phyloP scores from a whole-genome alignment of 2,888 invertebrate genomes.

The Pseudococcus longispinus region DNA sequence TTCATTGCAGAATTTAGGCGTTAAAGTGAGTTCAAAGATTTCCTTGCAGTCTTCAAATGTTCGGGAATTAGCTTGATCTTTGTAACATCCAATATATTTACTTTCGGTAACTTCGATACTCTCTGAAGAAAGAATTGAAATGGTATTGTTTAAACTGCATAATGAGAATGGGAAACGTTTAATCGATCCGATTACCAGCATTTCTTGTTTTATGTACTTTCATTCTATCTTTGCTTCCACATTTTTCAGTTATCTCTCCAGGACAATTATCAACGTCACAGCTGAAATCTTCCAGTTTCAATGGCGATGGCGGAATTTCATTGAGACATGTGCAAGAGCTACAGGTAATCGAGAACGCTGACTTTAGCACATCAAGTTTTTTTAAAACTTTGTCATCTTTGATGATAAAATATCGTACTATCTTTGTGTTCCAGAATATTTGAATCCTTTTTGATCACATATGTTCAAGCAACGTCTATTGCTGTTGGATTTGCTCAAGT shows the following conservation, averaged over 20 bases:
- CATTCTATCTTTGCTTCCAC: conserved; percentile 55
- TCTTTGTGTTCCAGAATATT: conserved; percentile 59
- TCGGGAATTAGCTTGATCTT: background rate
- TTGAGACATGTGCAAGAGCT: conserved; percentile 59
- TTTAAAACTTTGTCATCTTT: too few species aligned
- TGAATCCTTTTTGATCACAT: conserved; percentile 58
- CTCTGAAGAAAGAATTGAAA: background rate
- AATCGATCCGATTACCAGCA: background rate
- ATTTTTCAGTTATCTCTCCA: conserved; percentile 58
- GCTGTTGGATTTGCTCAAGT: conserved; percentile 57
- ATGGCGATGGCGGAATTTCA: conserved; percentile 42
- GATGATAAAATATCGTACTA: conserved; percentile 37
- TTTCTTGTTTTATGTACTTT: conserved; percentile 44
- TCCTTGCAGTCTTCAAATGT: conserved; percentile 18
- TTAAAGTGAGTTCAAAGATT: background rate
- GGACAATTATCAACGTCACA: conserved; percentile 58
- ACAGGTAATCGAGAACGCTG: too few species aligned
- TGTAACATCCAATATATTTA: conserved; percentile 37
- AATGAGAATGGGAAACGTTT: background rate
- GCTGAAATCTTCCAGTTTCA: conserved; percentile 56
- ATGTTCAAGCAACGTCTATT: conserved; percentile 58
- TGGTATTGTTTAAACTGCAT: background rate
- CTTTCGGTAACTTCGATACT: background rate
- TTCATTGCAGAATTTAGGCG: conserved; percentile 25
- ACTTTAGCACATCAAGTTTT: too few species aligned